Evolutionary conservation across 2,888 invertebrate genomes (phyloP).

Genomic region (Fragum sueziense): DNA sequence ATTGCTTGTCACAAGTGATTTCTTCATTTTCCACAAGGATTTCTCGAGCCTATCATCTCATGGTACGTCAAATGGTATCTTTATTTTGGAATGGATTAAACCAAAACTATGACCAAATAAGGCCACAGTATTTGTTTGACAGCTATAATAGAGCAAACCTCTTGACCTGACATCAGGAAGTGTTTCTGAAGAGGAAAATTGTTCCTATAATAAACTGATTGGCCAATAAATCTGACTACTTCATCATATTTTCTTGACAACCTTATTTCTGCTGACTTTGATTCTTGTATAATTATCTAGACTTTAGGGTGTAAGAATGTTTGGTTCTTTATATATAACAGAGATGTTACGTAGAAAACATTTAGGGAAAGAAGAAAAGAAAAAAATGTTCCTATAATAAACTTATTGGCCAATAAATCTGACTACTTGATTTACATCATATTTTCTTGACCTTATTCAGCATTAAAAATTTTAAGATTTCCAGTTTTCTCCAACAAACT

Average conservation of each 20-base stretch:
- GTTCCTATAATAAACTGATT: slow-evolving; percentile 21
- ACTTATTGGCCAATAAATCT: slow-evolving; percentile 27
- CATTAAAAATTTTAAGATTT: too few species aligned
- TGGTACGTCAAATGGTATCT: too few species aligned
- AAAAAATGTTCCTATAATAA: slow-evolving; percentile 9
- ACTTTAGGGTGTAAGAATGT: too few species aligned
- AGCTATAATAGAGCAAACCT: slow-evolving; percentile 1
- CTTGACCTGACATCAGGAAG: slow-evolving; percentile 12
- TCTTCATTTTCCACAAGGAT: too few species aligned
- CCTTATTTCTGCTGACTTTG: slow-evolving; percentile 13
- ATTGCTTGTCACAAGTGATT: too few species aligned
- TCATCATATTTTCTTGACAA: slow-evolving; percentile 24
- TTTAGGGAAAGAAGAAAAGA: too few species aligned
- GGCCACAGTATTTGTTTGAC: background rate
- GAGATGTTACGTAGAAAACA: too few species aligned
- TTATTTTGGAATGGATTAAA: background rate
- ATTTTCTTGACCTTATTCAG: slow-evolving; percentile 20
- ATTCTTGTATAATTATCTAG: too few species aligned
- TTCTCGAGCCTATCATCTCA: too few species aligned
- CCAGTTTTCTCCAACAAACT: too few species aligned
- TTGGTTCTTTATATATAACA: too few species aligned
- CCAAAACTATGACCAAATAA: slow-evolving; percentile 3
- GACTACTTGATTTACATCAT: slow-evolving; percentile 25
- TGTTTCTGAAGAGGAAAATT: slow-evolving; percentile 13
- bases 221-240: slow-evolving; percentile 25